phyloP scores from a whole-genome alignment of 37 sponge, comb jelly and placozoan genomes.

The Crambe crambe region DNA sequence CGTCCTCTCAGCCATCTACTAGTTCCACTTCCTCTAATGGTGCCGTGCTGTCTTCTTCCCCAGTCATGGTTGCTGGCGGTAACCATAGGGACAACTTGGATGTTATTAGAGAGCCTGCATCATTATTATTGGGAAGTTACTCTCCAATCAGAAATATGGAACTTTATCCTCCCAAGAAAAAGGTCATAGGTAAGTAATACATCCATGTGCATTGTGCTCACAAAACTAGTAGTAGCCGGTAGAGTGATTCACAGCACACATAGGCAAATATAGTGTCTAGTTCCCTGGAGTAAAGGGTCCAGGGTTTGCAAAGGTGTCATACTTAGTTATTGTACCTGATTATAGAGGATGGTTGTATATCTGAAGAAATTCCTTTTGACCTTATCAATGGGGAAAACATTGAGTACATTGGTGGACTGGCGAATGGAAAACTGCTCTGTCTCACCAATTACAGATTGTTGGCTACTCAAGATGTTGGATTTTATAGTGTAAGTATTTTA shows the following conservation, averaged over 20 bases:
- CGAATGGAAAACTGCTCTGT: conserved; percentile 6
- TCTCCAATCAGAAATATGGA: conserved; percentile 32
- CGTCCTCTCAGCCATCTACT: background rate
- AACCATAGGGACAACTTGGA: background rate
- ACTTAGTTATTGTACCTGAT: background rate
- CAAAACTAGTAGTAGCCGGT: no score
- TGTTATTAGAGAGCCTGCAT: background rate
- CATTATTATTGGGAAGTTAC: conserved; percentile 4
- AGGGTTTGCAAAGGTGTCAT: no score
- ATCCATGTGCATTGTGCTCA: no score
- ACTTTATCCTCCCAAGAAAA: conserved; percentile 32
- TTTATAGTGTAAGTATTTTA: conserved; percentile 42
- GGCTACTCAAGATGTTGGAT: conserved; percentile 28
- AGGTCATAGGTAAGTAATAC: conserved; percentile 23
- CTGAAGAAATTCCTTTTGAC: conserved; percentile 32
- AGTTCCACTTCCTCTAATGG: background rate
- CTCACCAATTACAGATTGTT: conserved; percentile 69
- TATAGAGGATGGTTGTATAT: conserved; percentile 45
- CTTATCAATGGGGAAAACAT: conserved; percentile 57
- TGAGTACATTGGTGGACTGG: conserved; percentile 35
- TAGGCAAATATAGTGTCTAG: no score
- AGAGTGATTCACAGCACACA: no score
- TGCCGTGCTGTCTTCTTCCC: background rate
- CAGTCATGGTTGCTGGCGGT: background rate
- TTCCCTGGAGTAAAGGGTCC: no score